Percentiles rank a stretch among this genome's conserved stretches.
phyloP scores from a whole-genome alignment of 2,888 invertebrate species.

The Rotaria sp. region DNA sequence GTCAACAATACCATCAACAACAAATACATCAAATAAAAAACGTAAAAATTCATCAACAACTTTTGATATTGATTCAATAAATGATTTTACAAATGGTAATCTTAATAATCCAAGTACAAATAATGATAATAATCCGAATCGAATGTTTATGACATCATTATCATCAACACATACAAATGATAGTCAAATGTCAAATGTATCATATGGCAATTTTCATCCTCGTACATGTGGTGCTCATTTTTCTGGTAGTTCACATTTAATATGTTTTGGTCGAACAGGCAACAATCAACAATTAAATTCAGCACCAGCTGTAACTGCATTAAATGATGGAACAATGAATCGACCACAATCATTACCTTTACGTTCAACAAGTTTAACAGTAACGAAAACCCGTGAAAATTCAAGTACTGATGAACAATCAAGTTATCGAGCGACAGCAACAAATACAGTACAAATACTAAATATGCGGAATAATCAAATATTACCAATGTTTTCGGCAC shows the following conservation, averaged over 20 bases:
- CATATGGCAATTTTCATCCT: neutral
- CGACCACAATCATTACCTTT: neutral
- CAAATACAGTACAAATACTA: neutral
- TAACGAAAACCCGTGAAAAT: neutral
- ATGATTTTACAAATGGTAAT: neutral
- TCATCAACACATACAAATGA: neutral
- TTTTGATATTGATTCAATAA: neutral
- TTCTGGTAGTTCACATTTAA: neutral
- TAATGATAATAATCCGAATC: neutral
- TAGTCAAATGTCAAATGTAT: neutral
- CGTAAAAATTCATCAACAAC: neutral
- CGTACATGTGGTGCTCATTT: slow-evolving; percentile 23
- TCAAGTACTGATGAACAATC: neutral
- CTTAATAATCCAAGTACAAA: neutral
- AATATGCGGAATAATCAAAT: neutral
- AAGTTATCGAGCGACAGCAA: neutral
- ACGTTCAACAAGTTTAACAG: slow-evolving; percentile 1
- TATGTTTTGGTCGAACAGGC: neutral
- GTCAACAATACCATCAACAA: neutral
- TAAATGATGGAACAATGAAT: neutral
- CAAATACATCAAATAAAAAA: neutral
- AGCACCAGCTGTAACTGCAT: neutral
- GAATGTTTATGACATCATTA: neutral
- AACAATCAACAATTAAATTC: neutral
- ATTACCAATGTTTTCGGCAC: neutral